Base-by-base conservation (phyloP, 2,888 invertebrate genomes). In the Drosophila mettleri region DNA sequence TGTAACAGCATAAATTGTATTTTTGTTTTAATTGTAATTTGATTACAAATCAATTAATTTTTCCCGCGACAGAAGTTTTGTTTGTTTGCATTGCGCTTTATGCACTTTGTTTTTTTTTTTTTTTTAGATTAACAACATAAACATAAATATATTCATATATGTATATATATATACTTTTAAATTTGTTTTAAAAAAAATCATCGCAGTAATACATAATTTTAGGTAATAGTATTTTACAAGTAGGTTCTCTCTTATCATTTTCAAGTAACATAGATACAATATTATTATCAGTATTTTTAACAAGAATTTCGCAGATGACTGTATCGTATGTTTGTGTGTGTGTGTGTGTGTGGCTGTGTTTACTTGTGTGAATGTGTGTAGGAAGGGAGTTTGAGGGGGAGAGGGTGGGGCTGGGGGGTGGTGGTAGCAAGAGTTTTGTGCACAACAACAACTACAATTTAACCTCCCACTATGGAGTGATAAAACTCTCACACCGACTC, bases 401-500 rank as follows among this genome's bases (percentile, higher is more conserved):
- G 49, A 38, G 67, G 71, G 54, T 63, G 60, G 75, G 70, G 84
- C 74, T 86, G 67, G 71, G 54, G 63, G 60, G 75, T 69, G 84
- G 76, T 86, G 76, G 70, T 84, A 69, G 89, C 74, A 82, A 79
- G 87, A 86, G 83, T 81, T 88, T 88, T 86, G 86, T 88, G 86
- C 87, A 88, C 85, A 88, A 85, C 87, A 82, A 86, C 87, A 84
- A 88, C 87, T 87, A 88, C 87, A 77, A 79, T 85, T 87, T 81
- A 81, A 86, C 79, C 87, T 86, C 89, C 87, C 87, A 78, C 87
- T 69, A 64, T 69, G 85, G 82, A 86, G 85, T 86, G 85, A 86
- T 86, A 86, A 85, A 86, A 88, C 85, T 84, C 85, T 85, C 89
- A 88, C 85, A 86, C 87, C 85, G 85, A 86, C 85, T 86, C 85